Percentiles rank a stretch among this genome's conserved stretches.
These are phyloP conservation scores for Lepidocyrtinus sp. DNA, from an alignment of 2,888 invertebrate genomes.

Conservation along the genomic window DNA sequence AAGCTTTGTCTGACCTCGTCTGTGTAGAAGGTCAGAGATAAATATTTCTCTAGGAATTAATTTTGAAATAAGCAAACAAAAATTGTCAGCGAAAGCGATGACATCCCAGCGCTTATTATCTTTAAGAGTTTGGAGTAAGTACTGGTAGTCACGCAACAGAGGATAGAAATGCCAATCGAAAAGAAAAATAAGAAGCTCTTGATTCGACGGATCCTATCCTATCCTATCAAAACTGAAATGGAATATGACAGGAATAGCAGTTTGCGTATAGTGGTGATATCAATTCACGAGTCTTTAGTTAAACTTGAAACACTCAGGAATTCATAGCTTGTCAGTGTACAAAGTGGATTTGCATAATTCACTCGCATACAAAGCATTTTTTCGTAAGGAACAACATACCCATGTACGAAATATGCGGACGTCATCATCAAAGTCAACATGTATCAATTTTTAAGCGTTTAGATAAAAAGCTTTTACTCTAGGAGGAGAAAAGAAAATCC, in stretches of 20 bases:
- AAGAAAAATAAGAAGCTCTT: background rate
- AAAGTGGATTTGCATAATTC: constrained; percentile 16
- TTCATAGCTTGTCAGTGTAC: background rate
- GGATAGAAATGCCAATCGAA: constrained; percentile 9
- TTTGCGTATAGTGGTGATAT: background rate
- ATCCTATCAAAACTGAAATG: background rate
- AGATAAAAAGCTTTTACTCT: background rate
- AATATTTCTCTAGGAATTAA: no score
- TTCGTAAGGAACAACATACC: background rate
- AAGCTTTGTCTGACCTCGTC: no score
- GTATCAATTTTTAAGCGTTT: background rate
- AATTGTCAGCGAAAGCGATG: no score
- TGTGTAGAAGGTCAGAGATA: no score
- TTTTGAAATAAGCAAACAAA: no score
- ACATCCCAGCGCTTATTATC: no score
- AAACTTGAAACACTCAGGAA: background rate
- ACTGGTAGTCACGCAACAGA: background rate
- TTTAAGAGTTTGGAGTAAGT: no score
- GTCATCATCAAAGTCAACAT: constrained; percentile 10
- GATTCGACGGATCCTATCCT: background rate
- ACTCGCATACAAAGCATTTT: background rate
- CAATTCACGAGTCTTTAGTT: background rate
- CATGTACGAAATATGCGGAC: background rate
- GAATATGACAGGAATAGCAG: constrained; percentile 14
- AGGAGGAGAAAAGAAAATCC: background rate